Percentiles rank a stretch among this genome's conserved stretches.
Conservation (phyloP, 1,140 invertebrate genomes). For the Lasioglossum baleicum region DNA sequence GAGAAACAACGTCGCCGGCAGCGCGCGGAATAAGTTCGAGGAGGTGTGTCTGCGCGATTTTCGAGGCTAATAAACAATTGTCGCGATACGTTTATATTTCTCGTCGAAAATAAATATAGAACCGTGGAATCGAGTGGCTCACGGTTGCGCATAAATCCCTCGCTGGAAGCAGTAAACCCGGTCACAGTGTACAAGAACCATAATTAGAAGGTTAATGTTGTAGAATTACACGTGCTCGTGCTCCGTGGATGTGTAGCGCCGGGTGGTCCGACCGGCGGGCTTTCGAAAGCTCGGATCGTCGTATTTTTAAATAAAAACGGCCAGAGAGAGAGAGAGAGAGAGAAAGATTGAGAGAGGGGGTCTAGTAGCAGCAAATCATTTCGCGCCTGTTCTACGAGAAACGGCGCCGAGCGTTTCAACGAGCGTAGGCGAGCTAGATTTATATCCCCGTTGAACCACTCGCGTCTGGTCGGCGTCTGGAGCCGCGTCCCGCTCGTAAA, state of each 20-base stretch:
- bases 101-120: background rate
- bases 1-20: too few relatives aligned
- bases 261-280: constrained; percentile 1
- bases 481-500: constrained; percentile 57
- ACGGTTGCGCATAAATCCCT: background rate
- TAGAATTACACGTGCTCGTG: background rate
- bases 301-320: constrained; percentile 41
- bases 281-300: background rate
- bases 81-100: background rate
- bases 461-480: constrained; percentile 56
- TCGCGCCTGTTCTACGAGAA: constrained; percentile 17
- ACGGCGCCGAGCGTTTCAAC: constrained; percentile 32
- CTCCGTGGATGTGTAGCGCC: background rate
- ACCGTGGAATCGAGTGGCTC: background rate
- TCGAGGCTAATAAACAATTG: background rate
- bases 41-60: too few relatives aligned
- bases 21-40: too few relatives aligned
- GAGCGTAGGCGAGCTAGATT: constrained; percentile 56
- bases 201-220: background rate
- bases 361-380: constrained; percentile 42
- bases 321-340: background rate
- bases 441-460: constrained; percentile 55
- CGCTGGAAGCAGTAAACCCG: background rate
- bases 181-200: background rate
- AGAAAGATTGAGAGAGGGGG: too few relatives aligned